Evolutionary conservation across 2,888 invertebrate genomes (phyloP).

Genomic region (Dasysyrphus albostriatus): DNA sequence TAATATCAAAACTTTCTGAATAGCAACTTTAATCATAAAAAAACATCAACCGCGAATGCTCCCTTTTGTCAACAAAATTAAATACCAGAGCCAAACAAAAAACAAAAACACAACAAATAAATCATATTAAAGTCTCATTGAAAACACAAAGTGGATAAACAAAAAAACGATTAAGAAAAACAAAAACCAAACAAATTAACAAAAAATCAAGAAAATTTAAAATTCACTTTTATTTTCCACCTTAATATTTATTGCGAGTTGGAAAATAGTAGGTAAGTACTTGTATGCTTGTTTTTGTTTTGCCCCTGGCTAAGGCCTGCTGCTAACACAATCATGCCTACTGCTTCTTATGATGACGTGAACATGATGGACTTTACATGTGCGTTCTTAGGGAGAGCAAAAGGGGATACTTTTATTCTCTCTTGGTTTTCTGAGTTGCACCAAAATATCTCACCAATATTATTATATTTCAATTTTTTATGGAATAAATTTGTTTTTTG

Average conservation of each 20-base stretch:
- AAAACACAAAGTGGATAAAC: neutral
- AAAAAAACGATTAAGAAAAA: neutral
- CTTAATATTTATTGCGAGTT: neutral
- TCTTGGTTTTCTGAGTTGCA: too few species aligned
- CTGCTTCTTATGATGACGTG: neutral
- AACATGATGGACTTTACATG: neutral
- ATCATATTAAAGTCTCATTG: neutral
- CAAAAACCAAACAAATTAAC: neutral
- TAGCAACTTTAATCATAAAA: neutral
- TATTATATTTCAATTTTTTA: too few species aligned
- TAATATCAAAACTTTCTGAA: neutral
- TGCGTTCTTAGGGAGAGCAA: neutral
- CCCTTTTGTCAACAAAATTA: neutral
- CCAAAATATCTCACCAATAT: too few species aligned
- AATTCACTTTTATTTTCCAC: constrained; percentile 13
- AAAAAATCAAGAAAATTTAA: constrained; percentile 8
- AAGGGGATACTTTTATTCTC: neutral
- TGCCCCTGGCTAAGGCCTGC: neutral
- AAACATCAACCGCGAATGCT: neutral
- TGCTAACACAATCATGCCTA: neutral
- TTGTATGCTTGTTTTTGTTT: neutral
- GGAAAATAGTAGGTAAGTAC: neutral
- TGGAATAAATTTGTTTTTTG: too few species aligned
- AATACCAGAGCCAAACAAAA: neutral
- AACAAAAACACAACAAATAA: neutral